These are phyloP conservation scores for Patagioenas fasciata DNA, from an alignment of 2,113 vertebrate species.

Conservation along the genomic window DNA sequence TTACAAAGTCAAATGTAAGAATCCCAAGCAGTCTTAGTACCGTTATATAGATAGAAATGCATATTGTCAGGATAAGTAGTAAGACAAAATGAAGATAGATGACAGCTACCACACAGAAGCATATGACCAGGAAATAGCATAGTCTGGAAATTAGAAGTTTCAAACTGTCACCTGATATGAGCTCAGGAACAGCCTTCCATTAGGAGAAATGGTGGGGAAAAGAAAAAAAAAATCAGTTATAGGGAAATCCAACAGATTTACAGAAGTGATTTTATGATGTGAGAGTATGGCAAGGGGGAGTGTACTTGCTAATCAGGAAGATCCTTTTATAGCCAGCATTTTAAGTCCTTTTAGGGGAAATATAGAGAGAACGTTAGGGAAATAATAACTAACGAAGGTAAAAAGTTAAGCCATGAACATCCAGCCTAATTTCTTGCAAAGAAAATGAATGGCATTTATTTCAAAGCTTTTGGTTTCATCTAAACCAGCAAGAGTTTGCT, in stretches of 20 bases:
- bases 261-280: background rate
- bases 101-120: background rate
- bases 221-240: background rate
- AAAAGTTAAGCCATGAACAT: background rate
- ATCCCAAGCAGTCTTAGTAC: background rate
- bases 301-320: background rate
- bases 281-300: background rate
- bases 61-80: background rate
- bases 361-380: background rate
- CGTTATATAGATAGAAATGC: background rate
- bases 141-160: background rate
- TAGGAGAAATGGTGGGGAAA: background rate
- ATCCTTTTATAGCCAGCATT: background rate
- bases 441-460: background rate
- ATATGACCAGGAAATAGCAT: background rate
- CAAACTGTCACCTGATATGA: background rate
- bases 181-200: background rate
- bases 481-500: background rate
- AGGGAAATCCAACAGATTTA: background rate
- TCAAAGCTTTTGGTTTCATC: background rate
- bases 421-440: background rate
- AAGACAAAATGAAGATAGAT: background rate
- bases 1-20: background rate
- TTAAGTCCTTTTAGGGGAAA: background rate
- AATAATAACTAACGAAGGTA: background rate